These are phyloP conservation scores for Vesta saturnalis DNA, from an alignment of 2,888 invertebrate genomes.

Conservation along the genomic window DNA sequence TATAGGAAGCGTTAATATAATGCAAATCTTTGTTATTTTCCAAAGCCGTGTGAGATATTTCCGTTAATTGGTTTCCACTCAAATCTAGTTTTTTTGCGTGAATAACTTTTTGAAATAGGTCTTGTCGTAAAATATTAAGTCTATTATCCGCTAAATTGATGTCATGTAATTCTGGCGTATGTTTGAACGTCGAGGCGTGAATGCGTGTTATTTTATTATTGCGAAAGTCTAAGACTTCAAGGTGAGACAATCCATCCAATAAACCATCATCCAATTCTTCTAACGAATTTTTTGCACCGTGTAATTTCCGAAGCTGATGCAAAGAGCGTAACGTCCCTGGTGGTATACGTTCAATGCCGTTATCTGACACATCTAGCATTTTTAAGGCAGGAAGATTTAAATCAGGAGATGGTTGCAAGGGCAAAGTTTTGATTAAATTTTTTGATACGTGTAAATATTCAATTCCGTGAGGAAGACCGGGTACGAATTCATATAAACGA, in stretches of 20 bases:
- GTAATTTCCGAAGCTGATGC: constrained; percentile 73
- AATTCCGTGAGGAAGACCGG: constrained; percentile 79
- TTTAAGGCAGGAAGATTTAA: constrained; percentile 77
- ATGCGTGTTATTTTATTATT: constrained; percentile 77
- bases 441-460: constrained; percentile 78
- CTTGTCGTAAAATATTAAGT: constrained; percentile 74
- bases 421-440: constrained; percentile 76
- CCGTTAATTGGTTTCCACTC: constrained; percentile 78
- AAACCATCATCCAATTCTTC: constrained; percentile 74
- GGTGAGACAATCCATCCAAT: constrained; percentile 73
- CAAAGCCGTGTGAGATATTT: constrained; percentile 72
- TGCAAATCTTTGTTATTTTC: constrained; percentile 74
- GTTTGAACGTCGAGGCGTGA: constrained; percentile 72
- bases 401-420: constrained; percentile 72
- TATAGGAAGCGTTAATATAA: constrained; percentile 80
- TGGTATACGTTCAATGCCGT: constrained; percentile 76
- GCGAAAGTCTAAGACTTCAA: constrained; percentile 80
- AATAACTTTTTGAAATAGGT: constrained; percentile 73
- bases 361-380: constrained; percentile 79
- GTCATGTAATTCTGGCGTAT: constrained; percentile 72
- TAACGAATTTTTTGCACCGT: constrained; percentile 78
- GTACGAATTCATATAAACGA: constrained; percentile 77
- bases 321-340: constrained; percentile 73
- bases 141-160: constrained; percentile 82
- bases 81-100: constrained; percentile 75